Base-by-base conservation (phyloP, 1,140 invertebrate genomes). In the Thaumetopoea pityocampa region DNA sequence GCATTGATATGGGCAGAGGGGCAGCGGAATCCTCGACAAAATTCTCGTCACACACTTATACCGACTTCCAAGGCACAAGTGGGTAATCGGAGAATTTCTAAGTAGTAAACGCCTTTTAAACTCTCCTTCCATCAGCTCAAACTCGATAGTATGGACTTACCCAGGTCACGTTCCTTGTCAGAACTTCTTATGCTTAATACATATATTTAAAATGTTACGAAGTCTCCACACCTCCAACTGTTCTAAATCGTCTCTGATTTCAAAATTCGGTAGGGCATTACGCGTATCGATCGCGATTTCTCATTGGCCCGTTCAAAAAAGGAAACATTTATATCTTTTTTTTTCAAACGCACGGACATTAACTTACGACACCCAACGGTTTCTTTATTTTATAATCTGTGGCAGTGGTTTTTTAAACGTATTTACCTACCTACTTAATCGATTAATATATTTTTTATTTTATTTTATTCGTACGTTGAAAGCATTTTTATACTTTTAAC, bases 211-310 rank as follows among this genome's bases (percentile, higher is more conserved):
- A n/a, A n/a, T n/a, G 3, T 12, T 28, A 40, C 5, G 8, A 22
- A 10, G 16, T 26, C 41, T 50, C 51, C 5, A 51, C n/a, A 27
- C 4, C 15, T 41, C 19, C 18, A 11, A 17, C n/a, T 54, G 34
- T 58, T 29, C 51, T 18, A 46, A 43, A 46, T 19, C 16, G 48
- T 56, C 43, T 62, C 53, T 37, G 33, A 55, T 60, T 64, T 59
- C 56, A 53, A 71, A 71, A 67, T 67, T 54, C 67, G 50, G 67
- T 67, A 71, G 64, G 60, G 54, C 58, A 58, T 56, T 59, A 62
- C 54, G 52, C 54, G 59, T 68, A 68, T 66, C 62, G 47, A 34
- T 36, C 53, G 53, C 53, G 58, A 63, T 62, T 67, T 68, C 63
- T 72, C 68, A 69, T 72, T 72, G 60, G 64, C 40, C 40, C 35